Base-by-base conservation (phyloP, 2,797 vertebrate species). In the Pangasius krempfi region DNA sequence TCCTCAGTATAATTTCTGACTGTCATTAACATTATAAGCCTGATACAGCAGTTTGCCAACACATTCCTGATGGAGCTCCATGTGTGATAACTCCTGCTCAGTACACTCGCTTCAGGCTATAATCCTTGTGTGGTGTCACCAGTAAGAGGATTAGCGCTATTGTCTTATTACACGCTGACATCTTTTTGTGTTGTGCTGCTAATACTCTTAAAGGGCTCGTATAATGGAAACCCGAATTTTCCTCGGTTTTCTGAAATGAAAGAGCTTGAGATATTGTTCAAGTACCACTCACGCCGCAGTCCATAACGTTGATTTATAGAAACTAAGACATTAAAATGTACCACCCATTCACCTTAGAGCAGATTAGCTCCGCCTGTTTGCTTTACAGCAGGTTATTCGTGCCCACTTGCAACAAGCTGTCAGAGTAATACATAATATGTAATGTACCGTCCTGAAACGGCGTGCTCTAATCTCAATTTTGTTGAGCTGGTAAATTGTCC, bases 91-190 rank as follows among this genome's bases (percentile, higher is more conserved):
- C 72, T 83, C 70, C 50, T 30, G 37, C 47, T 70, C 30, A 47
- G 64, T 60, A 20, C 30, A 27, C 68, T 47, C 8, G 56, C n/a
- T 40, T 50, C 37, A 89, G 87, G 91, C 88, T 52, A 72, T 89
- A 85, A 87, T 90, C 85, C 89, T 66, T 85, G 79, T 73, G 37
- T 82, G 58, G 80, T 82, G 87, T 86, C 86, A 72, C 54, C 18
- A 70, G 73, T 92, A 90, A 92, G 87, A 90, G 88, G 91, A 90
- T 92, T 92, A 92, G 70, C 87, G 68, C 68, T 76, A 79, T 89
- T 90, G 68, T 82, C 88, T 86, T 92, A 89, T 88, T 89, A 86
- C 87, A 88, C 33, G 84, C 89, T 88, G 89, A 90, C 85, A 84
- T 90, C 75, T 89, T 90, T 91, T 90, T 89, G 82, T 85, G 20